Conservation (phyloP, 2,113 vertebrate species). For the Leucosticte australis region DNA sequence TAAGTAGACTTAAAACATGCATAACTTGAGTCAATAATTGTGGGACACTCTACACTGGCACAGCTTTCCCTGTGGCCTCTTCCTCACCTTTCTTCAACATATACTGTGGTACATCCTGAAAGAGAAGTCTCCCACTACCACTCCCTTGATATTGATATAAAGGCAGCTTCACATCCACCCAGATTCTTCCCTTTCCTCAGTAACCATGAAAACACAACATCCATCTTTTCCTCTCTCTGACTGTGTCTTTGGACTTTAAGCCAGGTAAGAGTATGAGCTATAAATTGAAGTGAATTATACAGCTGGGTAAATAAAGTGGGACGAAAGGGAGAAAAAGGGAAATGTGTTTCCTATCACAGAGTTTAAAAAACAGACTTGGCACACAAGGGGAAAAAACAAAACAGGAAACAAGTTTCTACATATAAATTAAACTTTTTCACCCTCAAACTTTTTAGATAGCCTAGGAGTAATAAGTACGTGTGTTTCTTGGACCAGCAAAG, state of each 20-base stretch:
- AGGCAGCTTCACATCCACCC: conserved; percentile 36
- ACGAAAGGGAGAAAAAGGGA: conserved; percentile 5
- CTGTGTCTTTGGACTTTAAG: conserved; percentile 64
- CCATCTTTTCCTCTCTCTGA: conserved; percentile 44
- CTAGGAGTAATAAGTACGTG: conserved; percentile 81
- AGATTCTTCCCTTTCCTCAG: conserved; percentile 66
- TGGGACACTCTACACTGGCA: neutral
- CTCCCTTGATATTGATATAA: conserved; percentile 57
- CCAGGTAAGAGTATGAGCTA: conserved; percentile 70
- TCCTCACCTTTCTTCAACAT: conserved; percentile 26
- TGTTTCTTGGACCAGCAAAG: conserved; percentile 83
- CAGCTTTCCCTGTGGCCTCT: conserved; percentile 2
- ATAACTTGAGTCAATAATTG: neutral
- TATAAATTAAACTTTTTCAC: conserved; percentile 85
- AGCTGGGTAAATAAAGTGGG: conserved; percentile 76
- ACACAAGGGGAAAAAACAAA: conserved; percentile 66
- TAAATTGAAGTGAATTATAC: conserved; percentile 72
- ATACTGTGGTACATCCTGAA: conserved; percentile 22
- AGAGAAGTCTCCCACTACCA: conserved; percentile 18
- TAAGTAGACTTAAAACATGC: neutral
- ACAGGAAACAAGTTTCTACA: conserved; percentile 77
- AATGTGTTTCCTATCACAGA: conserved; percentile 75
- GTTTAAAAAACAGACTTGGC: conserved; percentile 74
- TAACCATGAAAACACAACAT: conserved; percentile 65
- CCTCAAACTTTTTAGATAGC: conserved; percentile 77